Conservation (phyloP, 2,888 invertebrate species). For the Hirtodrosophila cameraria region DNA sequence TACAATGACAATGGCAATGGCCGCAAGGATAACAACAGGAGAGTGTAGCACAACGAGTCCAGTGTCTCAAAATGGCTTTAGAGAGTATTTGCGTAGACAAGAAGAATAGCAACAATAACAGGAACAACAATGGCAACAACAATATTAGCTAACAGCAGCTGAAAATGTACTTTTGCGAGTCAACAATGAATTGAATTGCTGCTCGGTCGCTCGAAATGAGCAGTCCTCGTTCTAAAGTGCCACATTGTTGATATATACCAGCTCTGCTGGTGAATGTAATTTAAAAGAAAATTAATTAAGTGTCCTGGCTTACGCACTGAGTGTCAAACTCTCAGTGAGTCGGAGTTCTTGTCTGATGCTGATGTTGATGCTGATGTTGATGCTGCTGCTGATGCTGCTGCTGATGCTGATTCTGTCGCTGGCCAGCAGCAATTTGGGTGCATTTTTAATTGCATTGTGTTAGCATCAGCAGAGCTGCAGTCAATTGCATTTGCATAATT, state of each 20-base stretch:
- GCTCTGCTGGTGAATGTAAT: constrained; percentile 63
- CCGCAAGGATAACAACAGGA: constrained; percentile 22
- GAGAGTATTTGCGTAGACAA: constrained; percentile 32
- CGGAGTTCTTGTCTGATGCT: too few relatives aligned
- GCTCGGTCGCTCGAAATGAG: constrained; percentile 47
- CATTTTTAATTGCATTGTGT: constrained; percentile 67
- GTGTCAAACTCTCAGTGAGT: constrained; percentile 1
- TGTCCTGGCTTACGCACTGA: constrained; percentile 26
- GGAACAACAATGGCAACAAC: constrained; percentile 8
- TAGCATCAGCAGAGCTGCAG: constrained; percentile 18
- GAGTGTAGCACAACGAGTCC: constrained; percentile 5
- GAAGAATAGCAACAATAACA: constrained; percentile 8
- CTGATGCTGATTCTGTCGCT: not conserved
- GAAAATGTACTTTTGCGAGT: constrained; percentile 59
- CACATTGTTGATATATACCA: constrained; percentile 58
- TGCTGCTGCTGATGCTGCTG: too few relatives aligned
- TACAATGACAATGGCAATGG: constrained; percentile 29
- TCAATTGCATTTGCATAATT: constrained; percentile 72
- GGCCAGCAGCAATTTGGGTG: constrained; percentile 49
- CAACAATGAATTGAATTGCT: constrained; percentile 70
- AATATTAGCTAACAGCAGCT: constrained; percentile 23
- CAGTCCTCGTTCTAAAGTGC: constrained; percentile 20
- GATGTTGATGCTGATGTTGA: too few relatives aligned
- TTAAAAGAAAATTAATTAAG: constrained; percentile 76
- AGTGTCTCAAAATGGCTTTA: constrained; percentile 32